Conservation (phyloP, 2,888 invertebrate species). For the Thereva unica region DNA sequence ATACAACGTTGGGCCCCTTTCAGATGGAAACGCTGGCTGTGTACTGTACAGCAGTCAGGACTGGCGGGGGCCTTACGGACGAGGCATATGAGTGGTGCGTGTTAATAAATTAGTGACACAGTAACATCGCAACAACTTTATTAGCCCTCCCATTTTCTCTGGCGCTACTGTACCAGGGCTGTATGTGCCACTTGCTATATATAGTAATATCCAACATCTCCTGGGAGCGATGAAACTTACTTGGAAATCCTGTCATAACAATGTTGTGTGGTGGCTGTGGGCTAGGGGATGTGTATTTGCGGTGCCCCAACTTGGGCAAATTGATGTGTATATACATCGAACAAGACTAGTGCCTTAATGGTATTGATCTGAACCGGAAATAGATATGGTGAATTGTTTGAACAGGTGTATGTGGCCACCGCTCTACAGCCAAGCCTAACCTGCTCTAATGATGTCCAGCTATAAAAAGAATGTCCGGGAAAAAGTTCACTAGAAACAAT, state of each 20-base stretch:
- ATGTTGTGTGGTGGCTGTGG: constrained; percentile 15
- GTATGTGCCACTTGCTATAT: no score
- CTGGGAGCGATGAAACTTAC: constrained; percentile 26
- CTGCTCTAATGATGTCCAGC: background rate
- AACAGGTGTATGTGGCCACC: constrained; percentile 5
- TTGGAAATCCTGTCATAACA: constrained; percentile 27
- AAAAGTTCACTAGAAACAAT: no score
- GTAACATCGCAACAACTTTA: constrained; percentile 28
- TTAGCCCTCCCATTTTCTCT: constrained; percentile 20
- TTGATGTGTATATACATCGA: background rate
- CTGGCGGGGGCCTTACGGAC: background rate
- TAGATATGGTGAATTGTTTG: background rate
- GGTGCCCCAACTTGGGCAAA: background rate
- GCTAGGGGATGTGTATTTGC: constrained; percentile 10
- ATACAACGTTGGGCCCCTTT: no score
- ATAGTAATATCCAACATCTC: constrained; percentile 6
- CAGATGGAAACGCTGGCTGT: no score
- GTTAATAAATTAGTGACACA: constrained; percentile 32
- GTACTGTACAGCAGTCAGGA: background rate
- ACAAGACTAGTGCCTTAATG: background rate
- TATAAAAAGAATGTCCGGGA: no score
- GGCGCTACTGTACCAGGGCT: constrained; percentile 6
- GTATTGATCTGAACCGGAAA: constrained; percentile 12
- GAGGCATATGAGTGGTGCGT: background rate
- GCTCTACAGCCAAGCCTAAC: background rate